Percentiles rank a stretch among this genome's conserved stretches.
phyloP scores from a whole-genome alignment of 2,113 vertebrate species.

The Xenopus tropicalis region DNA sequence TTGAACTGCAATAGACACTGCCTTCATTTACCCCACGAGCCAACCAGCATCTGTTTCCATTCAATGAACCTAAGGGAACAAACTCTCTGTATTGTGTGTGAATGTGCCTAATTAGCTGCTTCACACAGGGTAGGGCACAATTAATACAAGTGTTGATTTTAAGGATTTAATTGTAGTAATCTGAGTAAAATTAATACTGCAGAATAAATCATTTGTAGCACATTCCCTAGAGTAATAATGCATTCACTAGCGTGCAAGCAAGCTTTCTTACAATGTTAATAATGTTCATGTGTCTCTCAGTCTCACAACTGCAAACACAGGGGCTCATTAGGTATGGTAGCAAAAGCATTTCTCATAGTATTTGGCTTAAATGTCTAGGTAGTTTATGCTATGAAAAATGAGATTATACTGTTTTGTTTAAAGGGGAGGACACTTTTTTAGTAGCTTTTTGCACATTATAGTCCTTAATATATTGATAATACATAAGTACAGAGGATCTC shows the following conservation, averaged over 20 bases:
- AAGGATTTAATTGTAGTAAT: neutral
- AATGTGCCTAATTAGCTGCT: constrained; percentile 42
- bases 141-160: neutral
- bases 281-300: no score
- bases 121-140: constrained; percentile 1
- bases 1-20: constrained; percentile 19
- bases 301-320: neutral
- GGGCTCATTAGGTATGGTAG: no score
- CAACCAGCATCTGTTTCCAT: constrained; percentile 44
- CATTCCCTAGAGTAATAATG: neutral
- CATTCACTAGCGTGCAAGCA: no score
- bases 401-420: no score
- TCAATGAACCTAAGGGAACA: constrained; percentile 12
- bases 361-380: no score
- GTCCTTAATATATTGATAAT: no score
- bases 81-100: constrained; percentile 19
- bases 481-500: no score
- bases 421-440: no score
- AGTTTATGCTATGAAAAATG: no score
- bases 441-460: no score
- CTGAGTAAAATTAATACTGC: neutral
- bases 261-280: no score
- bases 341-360: no score
- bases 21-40: constrained; percentile 31
- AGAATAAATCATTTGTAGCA: neutral